These are phyloP conservation scores for Morone chrysops DNA, from an alignment of 2,113 vertebrate genomes.

Conservation along the genomic window DNA sequence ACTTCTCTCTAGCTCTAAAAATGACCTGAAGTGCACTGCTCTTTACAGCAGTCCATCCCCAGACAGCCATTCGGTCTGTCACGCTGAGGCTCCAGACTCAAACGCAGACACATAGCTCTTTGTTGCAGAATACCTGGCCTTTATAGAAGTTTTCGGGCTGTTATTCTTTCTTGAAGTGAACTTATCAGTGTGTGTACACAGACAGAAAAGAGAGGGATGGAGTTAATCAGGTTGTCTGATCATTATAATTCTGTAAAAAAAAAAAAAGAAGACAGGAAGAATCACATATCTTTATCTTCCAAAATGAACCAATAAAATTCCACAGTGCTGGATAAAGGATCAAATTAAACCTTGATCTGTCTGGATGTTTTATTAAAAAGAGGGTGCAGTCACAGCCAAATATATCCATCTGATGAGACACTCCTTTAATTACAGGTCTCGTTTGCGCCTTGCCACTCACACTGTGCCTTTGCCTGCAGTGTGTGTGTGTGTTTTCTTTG, in stretches of 20 bases:
- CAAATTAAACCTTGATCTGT: slow-evolving; percentile 48
- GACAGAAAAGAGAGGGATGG: slow-evolving; percentile 6
- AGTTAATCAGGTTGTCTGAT: slow-evolving; percentile 47
- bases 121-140: slow-evolving; percentile 50
- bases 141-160: slow-evolving; percentile 37
- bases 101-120: slow-evolving; percentile 56
- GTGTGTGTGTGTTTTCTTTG: slow-evolving; percentile 19
- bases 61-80: slow-evolving; percentile 37
- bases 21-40: slow-evolving; percentile 54
- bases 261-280: background rate
- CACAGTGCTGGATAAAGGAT: slow-evolving; percentile 32
- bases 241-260: background rate
- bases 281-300: slow-evolving; percentile 42
- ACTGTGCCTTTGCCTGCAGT: slow-evolving; percentile 1
- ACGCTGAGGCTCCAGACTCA: slow-evolving; percentile 15
- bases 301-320: slow-evolving; percentile 22
- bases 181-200: slow-evolving; percentile 32
- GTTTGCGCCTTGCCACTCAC: slow-evolving; percentile 42
- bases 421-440: slow-evolving; percentile 42
- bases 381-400: slow-evolving; percentile 36
- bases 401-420: slow-evolving; percentile 45
- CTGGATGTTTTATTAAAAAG: slow-evolving; percentile 61
- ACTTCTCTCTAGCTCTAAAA: slow-evolving; percentile 37
- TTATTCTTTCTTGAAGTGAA: slow-evolving; percentile 46
- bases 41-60: slow-evolving; percentile 48